Percentiles rank a stretch among this genome's conserved stretches.
These are phyloP conservation scores for Sapayoa aenigma DNA, from an alignment of 2,113 vertebrate species.

Conservation along the genomic window DNA sequence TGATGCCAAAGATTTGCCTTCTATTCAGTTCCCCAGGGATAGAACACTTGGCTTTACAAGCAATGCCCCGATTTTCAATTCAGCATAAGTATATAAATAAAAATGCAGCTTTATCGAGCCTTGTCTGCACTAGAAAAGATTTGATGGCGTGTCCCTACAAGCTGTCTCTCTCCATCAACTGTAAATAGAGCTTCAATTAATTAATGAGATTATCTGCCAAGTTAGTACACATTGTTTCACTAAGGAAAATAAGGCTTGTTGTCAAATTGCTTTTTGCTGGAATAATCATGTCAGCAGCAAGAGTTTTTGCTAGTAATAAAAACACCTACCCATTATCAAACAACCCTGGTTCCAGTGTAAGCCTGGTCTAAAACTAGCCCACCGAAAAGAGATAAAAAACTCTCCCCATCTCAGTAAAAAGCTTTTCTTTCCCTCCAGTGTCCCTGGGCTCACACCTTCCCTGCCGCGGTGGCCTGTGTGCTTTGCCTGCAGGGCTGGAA, in stretches of 20 bases:
- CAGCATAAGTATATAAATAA: slow-evolving; percentile 8
- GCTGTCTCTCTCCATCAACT: neutral
- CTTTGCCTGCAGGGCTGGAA: slow-evolving; percentile 8
- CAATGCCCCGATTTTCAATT: neutral
- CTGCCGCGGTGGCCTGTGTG: neutral
- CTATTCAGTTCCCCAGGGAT: slow-evolving; percentile 4
- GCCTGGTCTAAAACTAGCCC: neutral
- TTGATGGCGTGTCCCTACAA: neutral
- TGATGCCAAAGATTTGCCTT: slow-evolving; percentile 30
- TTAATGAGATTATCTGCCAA: slow-evolving; percentile 23
- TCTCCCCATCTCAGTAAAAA: neutral
- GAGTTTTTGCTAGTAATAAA: neutral
- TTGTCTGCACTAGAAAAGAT: neutral
- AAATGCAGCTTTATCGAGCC: neutral
- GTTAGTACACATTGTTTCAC: neutral
- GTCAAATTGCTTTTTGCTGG: neutral
- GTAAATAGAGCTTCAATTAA: slow-evolving; percentile 47
- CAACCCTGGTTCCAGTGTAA: neutral
- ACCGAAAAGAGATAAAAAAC: neutral
- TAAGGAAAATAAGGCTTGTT: neutral
- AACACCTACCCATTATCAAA: neutral
- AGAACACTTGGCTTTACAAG: slow-evolving; percentile 1
- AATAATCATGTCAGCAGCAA: neutral
- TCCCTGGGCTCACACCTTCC: neutral
- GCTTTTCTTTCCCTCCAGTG: neutral